Conservation (phyloP, 1,140 invertebrate genomes). For the Drosophila subobscura region DNA sequence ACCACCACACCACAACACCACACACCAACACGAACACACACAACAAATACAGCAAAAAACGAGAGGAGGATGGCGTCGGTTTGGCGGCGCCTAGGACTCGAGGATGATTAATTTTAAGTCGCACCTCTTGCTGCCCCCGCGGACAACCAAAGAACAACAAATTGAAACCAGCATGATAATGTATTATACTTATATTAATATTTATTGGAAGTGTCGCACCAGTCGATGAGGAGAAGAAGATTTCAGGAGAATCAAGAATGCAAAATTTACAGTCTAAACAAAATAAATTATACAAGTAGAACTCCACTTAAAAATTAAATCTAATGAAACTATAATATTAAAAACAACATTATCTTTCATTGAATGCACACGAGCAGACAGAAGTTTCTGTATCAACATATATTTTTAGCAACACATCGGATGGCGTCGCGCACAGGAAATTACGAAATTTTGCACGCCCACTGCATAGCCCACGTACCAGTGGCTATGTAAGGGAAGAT, state of each 20-base stretch:
- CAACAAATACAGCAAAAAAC: constrained; percentile 44
- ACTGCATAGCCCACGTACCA: constrained; percentile 10
- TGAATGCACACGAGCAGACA: constrained; percentile 12
- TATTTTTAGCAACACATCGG: constrained; percentile 43
- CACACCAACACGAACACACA: constrained; percentile 51
- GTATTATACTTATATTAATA: constrained; percentile 79
- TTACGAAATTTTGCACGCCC: constrained; percentile 63
- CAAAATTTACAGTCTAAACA: constrained; percentile 74
- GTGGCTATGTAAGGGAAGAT: constrained; percentile 3
- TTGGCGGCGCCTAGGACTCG: constrained; percentile 59
- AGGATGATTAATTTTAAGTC: constrained; percentile 74
- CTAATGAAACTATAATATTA: constrained; percentile 26
- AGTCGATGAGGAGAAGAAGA: constrained; percentile 46
- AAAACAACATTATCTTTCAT: constrained; percentile 28
- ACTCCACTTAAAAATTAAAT: constrained; percentile 73
- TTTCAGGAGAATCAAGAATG: constrained; percentile 64
- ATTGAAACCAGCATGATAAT: constrained; percentile 64
- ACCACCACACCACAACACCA: constrained; percentile 35
- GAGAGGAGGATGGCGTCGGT: constrained; percentile 51
- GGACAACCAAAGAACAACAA: constrained; percentile 43
- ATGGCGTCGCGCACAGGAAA: constrained; percentile 48
- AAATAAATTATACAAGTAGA: constrained; percentile 66
- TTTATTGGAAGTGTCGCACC: constrained; percentile 70
- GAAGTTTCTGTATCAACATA: too few relatives aligned
- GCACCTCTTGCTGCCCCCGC: constrained; percentile 76